Conservation (phyloP, 2,113 vertebrate species). For the Erythrocebus patas region DNA sequence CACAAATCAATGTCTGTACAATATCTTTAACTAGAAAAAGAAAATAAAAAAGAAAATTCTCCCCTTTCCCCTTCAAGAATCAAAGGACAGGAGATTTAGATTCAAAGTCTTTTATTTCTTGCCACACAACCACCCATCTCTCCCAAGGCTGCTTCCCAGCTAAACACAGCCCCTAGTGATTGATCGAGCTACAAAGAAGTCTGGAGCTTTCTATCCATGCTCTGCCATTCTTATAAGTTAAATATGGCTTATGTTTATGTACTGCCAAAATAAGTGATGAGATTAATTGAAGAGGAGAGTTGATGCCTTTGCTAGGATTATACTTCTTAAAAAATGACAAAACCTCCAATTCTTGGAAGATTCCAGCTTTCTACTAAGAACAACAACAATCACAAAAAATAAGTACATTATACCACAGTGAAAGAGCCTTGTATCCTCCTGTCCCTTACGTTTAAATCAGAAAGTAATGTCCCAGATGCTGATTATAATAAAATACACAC, state of each 20-base stretch:
- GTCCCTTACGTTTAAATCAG: constrained; percentile 48
- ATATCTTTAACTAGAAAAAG: not conserved
- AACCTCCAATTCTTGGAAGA: not conserved
- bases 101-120: not conserved
- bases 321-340: not conserved
- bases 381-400: not conserved
- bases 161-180: not conserved
- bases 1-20: not conserved
- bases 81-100: not conserved
- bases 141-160: not conserved
- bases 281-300: not conserved
- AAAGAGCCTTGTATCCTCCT: not conserved
- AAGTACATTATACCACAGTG: not conserved
- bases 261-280: not conserved
- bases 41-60: not conserved
- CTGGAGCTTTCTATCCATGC: not conserved
- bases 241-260: not conserved
- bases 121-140: not conserved
- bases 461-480: not conserved
- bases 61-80: not conserved
- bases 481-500: constrained; percentile 22
- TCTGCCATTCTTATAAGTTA: not conserved
- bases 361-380: not conserved
- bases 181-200: not conserved
- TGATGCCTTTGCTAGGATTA: not conserved